These are phyloP conservation scores for Lordiphosa stackelbergi DNA, from an alignment of 1,140 invertebrate genomes.

Conservation along the genomic window DNA sequence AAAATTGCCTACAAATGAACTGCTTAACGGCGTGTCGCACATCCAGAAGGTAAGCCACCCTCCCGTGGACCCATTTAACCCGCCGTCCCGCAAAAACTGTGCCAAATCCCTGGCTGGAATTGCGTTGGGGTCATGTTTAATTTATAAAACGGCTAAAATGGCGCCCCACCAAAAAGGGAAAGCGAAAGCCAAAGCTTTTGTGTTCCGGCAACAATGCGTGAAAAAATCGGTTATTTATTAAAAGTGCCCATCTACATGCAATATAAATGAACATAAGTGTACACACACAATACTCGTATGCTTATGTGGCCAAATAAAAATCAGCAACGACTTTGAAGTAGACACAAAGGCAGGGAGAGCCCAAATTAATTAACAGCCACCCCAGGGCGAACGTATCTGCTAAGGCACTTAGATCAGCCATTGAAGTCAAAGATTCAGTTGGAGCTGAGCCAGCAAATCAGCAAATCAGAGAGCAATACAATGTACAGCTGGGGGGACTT, in stretches of 20 bases:
- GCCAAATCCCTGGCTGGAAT: constrained; percentile 50
- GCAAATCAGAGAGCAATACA: no score
- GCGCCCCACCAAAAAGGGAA: constrained; percentile 30
- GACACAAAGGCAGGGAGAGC: constrained; percentile 27
- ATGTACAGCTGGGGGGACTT: no score
- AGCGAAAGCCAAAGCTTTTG: no score
- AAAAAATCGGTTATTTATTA: constrained; percentile 65
- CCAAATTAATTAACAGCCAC: constrained; percentile 61
- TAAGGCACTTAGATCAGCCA: no score
- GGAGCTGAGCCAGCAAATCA: no score
- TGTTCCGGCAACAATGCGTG: constrained; percentile 29
- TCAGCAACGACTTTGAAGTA: constrained; percentile 33
- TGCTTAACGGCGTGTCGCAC: constrained; percentile 70
- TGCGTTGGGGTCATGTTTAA: constrained; percentile 59
- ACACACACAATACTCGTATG: not conserved
- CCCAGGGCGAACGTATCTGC: not conserved
- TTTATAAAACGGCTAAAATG: constrained; percentile 63
- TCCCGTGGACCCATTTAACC: constrained; percentile 49
- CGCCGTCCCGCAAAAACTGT: constrained; percentile 38
- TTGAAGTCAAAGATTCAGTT: no score
- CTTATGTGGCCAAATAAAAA: constrained; percentile 52
- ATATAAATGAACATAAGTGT: constrained; percentile 37
- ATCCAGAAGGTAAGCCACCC: constrained; percentile 21
- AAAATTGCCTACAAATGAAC: constrained; percentile 74
- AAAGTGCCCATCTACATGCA: constrained; percentile 71